Conservation (phyloP, 2,113 vertebrate genomes). For the Amphilophus citrinellus region DNA sequence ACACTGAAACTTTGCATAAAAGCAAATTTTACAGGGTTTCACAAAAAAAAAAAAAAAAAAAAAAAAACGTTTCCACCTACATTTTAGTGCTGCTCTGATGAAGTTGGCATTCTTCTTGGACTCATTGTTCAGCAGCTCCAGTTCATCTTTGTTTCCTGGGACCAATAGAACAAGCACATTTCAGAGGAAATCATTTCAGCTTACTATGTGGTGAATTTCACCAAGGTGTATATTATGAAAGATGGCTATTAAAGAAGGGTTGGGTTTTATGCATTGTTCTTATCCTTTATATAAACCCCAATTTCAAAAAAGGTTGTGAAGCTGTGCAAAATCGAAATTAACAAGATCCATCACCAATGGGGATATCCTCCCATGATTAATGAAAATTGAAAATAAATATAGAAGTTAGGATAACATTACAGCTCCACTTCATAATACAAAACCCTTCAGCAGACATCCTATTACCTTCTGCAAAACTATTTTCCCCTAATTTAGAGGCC, state of each 20-base stretch:
- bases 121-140: conserved; percentile 88
- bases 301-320: neutral
- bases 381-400: too few species aligned
- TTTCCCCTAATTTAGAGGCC: too few species aligned
- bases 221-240: neutral
- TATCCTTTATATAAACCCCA: neutral
- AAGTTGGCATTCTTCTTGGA: conserved; percentile 87
- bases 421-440: too few species aligned
- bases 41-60: neutral
- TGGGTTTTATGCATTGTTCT: neutral
- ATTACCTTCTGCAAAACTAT: too few species aligned
- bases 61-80: conserved; percentile 56
- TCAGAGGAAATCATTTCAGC: neutral
- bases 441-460: too few species aligned
- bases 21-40: neutral
- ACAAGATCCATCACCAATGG: too few species aligned
- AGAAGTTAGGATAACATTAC: too few species aligned
- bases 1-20: neutral
- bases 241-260: neutral
- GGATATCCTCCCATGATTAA: too few species aligned
- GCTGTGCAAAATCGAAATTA: neutral
- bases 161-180: neutral
- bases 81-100: conserved; percentile 84
- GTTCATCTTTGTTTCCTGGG: conserved; percentile 87
- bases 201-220: neutral